These are phyloP conservation scores for Ennomos fuscantarius DNA, from an alignment of 2,888 invertebrate genomes.

Conservation along the genomic window DNA sequence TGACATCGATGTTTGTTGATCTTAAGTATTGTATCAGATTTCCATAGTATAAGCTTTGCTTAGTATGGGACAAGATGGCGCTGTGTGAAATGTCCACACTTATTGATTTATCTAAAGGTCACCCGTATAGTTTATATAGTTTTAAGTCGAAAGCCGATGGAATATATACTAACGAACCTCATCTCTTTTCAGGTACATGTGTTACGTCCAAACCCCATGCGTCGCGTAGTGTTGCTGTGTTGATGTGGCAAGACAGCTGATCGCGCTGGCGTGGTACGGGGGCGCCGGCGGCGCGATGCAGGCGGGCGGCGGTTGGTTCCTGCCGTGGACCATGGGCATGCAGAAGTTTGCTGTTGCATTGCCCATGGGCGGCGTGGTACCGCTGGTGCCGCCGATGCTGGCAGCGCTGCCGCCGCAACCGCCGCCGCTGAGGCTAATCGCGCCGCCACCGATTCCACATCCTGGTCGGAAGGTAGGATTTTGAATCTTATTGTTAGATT, in stretches of 20 bases:
- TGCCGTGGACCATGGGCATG: constrained; percentile 80
- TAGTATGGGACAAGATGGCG: no score
- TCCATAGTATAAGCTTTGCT: no score
- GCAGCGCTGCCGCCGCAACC: constrained; percentile 75
- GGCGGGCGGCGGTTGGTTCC: constrained; percentile 79
- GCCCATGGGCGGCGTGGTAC: constrained; percentile 79
- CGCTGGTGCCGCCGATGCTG: constrained; percentile 73
- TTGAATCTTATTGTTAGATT: no score
- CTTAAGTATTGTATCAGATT: no score
- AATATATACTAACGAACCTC: background rate
- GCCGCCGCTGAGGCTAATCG: constrained; percentile 72
- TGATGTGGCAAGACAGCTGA: constrained; percentile 69
- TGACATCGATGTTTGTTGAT: no score
- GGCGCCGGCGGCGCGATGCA: constrained; percentile 80
- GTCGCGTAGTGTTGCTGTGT: constrained; percentile 51
- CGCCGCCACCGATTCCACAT: constrained; percentile 70
- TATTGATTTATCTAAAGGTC: no score
- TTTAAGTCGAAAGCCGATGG: no score
- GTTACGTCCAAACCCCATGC: constrained; percentile 52
- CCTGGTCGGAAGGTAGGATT: constrained; percentile 71
- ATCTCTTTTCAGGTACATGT: constrained; percentile 70
- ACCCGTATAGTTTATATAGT: no score
- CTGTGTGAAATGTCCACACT: no score
- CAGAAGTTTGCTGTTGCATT: constrained; percentile 81
- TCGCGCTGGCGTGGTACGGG: constrained; percentile 84